phyloP scores from a whole-genome alignment of 1,140 invertebrate genomes.

The Nasonia vitripennis region DNA sequence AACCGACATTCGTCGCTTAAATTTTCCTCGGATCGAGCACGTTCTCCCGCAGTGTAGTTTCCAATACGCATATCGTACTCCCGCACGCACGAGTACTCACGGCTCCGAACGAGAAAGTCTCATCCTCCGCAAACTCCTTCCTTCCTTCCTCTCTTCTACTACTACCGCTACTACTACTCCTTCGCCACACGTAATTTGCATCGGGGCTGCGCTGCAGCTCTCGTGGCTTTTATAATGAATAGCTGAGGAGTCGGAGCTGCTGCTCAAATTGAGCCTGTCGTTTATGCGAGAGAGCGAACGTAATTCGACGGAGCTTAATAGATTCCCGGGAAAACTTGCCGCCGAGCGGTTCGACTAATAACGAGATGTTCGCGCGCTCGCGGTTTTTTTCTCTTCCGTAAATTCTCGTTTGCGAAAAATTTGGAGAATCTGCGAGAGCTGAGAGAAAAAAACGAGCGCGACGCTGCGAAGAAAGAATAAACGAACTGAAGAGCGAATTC shows the following conservation, averaged over 20 bases:
- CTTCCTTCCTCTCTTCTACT: background rate
- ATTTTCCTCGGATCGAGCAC: conserved; percentile 25
- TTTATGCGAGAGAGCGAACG: background rate
- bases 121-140: background rate
- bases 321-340: background rate
- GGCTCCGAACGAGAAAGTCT: background rate
- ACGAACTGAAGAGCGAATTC: conserved; percentile 14
- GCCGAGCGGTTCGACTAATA: background rate
- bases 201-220: background rate
- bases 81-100: background rate
- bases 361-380: no score
- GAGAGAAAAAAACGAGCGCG: background rate
- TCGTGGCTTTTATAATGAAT: conserved; percentile 6
- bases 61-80: background rate
- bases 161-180: background rate
- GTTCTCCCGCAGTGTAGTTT: background rate
- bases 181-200: conserved; percentile 36
- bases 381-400: background rate
- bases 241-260: background rate
- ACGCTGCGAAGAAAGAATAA: background rate
- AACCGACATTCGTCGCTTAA: background rate
- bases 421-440: background rate
- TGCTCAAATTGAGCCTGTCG: background rate
- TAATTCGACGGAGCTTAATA: conserved; percentile 16
- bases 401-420: background rate